Evolutionary conservation across 2,113 vertebrate species (phyloP).

Genomic region (Syrmaticus mikado): DNA sequence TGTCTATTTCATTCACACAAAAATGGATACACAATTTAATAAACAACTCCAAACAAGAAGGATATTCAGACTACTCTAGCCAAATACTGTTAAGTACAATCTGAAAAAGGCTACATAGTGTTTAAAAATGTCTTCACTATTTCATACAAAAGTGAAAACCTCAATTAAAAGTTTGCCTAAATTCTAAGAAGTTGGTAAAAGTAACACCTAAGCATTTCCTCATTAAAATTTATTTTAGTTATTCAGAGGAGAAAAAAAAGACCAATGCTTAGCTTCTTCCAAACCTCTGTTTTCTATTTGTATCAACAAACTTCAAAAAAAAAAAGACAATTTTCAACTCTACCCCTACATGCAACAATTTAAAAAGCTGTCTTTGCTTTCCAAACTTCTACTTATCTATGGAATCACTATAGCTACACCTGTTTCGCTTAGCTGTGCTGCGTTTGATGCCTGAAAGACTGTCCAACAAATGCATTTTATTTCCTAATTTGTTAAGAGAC

Average conservation of each 20-base stretch:
- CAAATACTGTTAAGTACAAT: background rate
- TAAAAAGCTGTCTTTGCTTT: background rate
- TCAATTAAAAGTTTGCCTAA: background rate
- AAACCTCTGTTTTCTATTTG: background rate
- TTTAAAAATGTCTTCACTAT: background rate
- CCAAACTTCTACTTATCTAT: background rate
- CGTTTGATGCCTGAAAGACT: background rate
- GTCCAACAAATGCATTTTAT: background rate
- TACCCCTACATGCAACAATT: background rate
- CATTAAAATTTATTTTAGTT: background rate
- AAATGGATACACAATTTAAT: background rate
- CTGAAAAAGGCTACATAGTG: background rate
- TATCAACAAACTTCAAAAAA: background rate
- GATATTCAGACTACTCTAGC: background rate
- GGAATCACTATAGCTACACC: background rate
- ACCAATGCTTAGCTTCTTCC: background rate
- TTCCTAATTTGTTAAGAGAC: background rate
- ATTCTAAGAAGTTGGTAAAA: background rate
- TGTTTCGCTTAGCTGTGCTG: background rate
- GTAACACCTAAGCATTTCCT: background rate
- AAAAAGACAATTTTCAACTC: background rate
- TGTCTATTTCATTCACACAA: background rate
- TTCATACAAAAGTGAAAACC: background rate
- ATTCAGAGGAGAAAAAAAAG: background rate
- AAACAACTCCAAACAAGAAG: background rate